Conservation (phyloP, 2,888 invertebrate species). For the Polyommatus iphigenia region DNA sequence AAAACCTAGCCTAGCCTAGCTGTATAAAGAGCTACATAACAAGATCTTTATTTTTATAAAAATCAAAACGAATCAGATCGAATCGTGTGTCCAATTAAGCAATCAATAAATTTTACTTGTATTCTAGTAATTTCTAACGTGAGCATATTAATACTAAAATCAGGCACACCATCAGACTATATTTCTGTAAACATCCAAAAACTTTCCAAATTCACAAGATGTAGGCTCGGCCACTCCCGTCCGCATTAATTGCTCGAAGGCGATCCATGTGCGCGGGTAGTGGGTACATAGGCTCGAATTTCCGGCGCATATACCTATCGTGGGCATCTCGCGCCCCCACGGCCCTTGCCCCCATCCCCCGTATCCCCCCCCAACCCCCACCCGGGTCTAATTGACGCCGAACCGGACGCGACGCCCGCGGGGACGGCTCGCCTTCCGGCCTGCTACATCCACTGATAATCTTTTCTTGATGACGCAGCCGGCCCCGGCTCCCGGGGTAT, state of each 20-base stretch:
- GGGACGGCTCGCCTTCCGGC: conserved; percentile 68
- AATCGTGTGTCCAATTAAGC: too few species aligned
- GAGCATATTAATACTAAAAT: too few species aligned
- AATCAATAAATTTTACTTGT: too few species aligned
- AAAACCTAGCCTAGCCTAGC: too few species aligned
- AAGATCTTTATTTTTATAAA: too few species aligned
- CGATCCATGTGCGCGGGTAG: conserved; percentile 50
- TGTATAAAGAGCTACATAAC: too few species aligned
- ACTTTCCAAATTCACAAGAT: conserved; percentile 41
- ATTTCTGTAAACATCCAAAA: not conserved
- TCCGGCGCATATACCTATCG: conserved; percentile 66
- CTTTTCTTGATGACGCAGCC: conserved; percentile 71
- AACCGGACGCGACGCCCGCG: conserved; percentile 70
- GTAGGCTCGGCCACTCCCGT: conserved; percentile 50
- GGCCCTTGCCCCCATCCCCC: conserved; percentile 44
- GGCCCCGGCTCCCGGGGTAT: not conserved
- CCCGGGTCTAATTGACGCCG: conserved; percentile 75
- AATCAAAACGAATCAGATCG: too few species aligned
- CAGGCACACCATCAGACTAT: too few species aligned
- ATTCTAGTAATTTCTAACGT: too few species aligned
- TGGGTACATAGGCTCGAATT: conserved; percentile 66
- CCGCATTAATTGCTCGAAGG: conserved; percentile 68
- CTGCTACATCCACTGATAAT: conserved; percentile 75
- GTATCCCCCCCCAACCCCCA: conserved; percentile 54
- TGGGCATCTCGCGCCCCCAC: conserved; percentile 55